phyloP scores from a whole-genome alignment of 2,797 vertebrate species.

The Synaphobranchus kaupii region DNA sequence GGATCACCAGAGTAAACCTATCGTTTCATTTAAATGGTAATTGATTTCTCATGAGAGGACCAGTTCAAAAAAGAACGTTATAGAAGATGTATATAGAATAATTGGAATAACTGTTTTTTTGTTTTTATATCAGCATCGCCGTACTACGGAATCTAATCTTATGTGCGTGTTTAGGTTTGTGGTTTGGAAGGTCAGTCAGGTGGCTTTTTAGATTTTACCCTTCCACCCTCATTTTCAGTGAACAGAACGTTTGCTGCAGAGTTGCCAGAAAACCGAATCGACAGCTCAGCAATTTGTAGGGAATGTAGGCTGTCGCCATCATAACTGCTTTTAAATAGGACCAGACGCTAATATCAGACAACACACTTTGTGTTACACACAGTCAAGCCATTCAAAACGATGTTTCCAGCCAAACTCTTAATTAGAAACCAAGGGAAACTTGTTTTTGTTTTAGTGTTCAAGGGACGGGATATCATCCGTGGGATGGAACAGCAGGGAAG shows the following conservation, averaged over 20 bases:
- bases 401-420: background rate
- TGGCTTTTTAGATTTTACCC: background rate
- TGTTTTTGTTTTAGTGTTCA: constrained; percentile 24
- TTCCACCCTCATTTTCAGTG: background rate
- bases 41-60: background rate
- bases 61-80: background rate
- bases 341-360: constrained; percentile 6
- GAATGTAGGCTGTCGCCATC: background rate
- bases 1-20: background rate
- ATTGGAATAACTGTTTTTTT: background rate
- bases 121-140: background rate
- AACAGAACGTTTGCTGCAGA: background rate
- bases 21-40: background rate
- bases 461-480: constrained; percentile 7
- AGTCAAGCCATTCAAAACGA: background rate
- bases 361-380: background rate
- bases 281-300: background rate
- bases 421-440: background rate
- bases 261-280: background rate
- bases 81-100: background rate
- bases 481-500: background rate
- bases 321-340: background rate
- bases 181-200: background rate
- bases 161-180: background rate
- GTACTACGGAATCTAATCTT: background rate